Evolutionary conservation across 2,888 invertebrate genomes (phyloP), one percentile per base, ranked within the genome.

Genomic region (Thecocarcelia acutangulata): DNA sequence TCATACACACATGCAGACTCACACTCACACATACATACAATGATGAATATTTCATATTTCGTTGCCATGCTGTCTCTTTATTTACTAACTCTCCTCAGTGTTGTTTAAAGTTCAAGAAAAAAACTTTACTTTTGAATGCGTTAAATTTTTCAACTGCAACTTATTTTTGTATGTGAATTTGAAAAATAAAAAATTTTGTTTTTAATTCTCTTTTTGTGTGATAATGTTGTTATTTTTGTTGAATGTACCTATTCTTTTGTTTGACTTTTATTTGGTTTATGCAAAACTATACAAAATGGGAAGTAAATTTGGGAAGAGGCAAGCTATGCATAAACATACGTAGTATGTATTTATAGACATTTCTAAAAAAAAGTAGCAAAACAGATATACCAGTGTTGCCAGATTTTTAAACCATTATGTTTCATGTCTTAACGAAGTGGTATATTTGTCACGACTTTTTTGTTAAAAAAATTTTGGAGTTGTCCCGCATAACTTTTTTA

Each of bases 71-170:
- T 74, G 66, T 66, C 66, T 72, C 40, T 24, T 72, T 66, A 75
- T 66, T 58, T 66, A 50, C 58, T 50, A 15, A 42, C 3, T 28
- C 48, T 66, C 6, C 17, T 33, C 24, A 19, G 0, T 19, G n/a
- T 11, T 24, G 24, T 52, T 15, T 17, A 56, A 11, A 21, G 13
- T 21, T 21, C 0, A 46, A 63, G 8, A 17, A 21, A 46, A 24
- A 63, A 80, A 74, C 13, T 63, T 80, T 70, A 54, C 59, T 68
- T 79, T 54, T 28, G 21, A 68, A 66, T 59, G 58, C 64, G 75
- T 75, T 44, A 59, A 75, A 80, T 42, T 56, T 75, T 64, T 69
- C 50, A 72, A 15, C 69, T 17, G 52, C 42, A 66, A 72, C 1
- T 24, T 68, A 21, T 42, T 42, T 19, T 56, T 48, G 15, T 46